Evolutionary conservation across 2,113 vertebrate genomes (phyloP).

Genomic region (Hemichromis elongatus): DNA sequence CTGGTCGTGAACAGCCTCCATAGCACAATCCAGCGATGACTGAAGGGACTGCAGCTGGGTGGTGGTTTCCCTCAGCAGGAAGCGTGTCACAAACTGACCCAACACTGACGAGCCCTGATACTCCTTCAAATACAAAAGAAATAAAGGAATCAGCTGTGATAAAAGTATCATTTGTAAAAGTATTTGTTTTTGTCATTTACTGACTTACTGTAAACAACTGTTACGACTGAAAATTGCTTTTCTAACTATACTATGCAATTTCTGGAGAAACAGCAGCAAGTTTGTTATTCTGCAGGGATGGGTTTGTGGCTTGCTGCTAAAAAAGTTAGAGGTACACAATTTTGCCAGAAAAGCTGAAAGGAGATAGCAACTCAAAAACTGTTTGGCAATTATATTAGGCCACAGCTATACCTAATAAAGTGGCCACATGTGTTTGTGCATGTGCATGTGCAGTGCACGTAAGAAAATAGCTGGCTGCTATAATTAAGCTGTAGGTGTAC

Average conservation of each 20-base stretch:
- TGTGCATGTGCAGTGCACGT: not conserved
- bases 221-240: not conserved
- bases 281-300: not conserved
- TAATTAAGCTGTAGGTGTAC: not conserved
- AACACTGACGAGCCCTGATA: constrained; percentile 90
- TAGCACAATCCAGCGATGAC: constrained; percentile 87
- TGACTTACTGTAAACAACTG: not conserved
- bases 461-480: not conserved
- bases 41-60: constrained; percentile 93
- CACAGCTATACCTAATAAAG: not conserved
- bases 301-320: not conserved
- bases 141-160: not conserved
- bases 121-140: constrained; percentile 67
- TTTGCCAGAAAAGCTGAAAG: not conserved
- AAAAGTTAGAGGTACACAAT: not conserved
- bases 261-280: not conserved
- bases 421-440: too few relatives aligned
- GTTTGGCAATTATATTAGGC: not conserved
- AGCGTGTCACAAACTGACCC: constrained; percentile 95
- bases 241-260: not conserved
- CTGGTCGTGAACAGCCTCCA: constrained; percentile 88
- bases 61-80: constrained; percentile 90
- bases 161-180: not conserved
- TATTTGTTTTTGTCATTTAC: not conserved
- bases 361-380: not conserved